Evolutionary conservation across 2,797 vertebrate genomes (phyloP).

Genomic region (Semaprochilodus insignis): DNA sequence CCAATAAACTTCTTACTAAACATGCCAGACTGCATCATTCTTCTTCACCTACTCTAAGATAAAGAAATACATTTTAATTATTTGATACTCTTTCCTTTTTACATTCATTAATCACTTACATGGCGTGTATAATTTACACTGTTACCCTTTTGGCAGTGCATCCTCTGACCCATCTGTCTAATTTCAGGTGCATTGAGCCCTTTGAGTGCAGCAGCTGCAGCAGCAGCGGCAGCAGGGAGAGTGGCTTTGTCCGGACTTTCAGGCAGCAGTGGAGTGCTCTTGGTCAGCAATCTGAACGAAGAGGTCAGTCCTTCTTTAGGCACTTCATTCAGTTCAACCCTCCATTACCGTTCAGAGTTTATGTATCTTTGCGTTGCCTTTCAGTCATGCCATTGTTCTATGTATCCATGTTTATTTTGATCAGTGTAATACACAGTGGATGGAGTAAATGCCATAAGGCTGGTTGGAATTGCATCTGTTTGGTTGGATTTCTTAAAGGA

Average conservation of each 20-base stretch:
- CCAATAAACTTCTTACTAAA: slow-evolving; percentile 23
- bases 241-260: slow-evolving; percentile 92
- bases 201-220: slow-evolving; percentile 92
- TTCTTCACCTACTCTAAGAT: neutral
- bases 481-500: slow-evolving; percentile 37
- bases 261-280: slow-evolving; percentile 89
- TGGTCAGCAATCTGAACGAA: slow-evolving; percentile 98
- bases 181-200: slow-evolving; percentile 93
- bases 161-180: slow-evolving; percentile 22
- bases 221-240: slow-evolving; percentile 92
- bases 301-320: slow-evolving; percentile 85
- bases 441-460: slow-evolving; percentile 19
- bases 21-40: neutral
- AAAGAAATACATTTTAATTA: neutral
- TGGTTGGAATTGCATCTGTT: slow-evolving; percentile 54
- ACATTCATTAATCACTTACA: neutral
- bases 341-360: slow-evolving; percentile 11
- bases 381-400: slow-evolving; percentile 50
- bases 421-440: slow-evolving; percentile 22
- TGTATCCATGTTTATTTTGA: slow-evolving; percentile 39
- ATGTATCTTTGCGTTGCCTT: slow-evolving; percentile 38
- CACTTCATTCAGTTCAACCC: neutral
- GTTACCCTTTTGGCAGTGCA: neutral
- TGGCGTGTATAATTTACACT: neutral
- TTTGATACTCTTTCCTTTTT: neutral